Evolutionary conservation across 2,888 invertebrate species (phyloP), one percentile per base, ranked within the genome.

Genomic region (Watsonalla cultraria): DNA sequence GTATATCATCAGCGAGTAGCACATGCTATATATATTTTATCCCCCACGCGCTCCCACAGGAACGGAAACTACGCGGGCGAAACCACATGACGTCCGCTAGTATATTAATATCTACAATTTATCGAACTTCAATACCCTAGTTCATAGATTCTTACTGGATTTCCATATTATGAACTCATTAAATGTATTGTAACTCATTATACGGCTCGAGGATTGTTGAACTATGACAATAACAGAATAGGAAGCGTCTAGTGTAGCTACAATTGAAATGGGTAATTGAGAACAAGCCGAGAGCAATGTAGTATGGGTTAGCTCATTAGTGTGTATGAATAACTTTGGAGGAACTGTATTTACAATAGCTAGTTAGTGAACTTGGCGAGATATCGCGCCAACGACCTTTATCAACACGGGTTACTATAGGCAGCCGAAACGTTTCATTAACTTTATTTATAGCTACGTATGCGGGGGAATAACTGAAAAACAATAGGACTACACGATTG

Each of bases 191-290:
- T 24, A 39, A 45, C 46, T 37, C 47, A 47, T 52, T 34, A 53
- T 14, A 34, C 13, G 42, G 45, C 13, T n/a, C 45, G 48, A 13
- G 48, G 35, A 45, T 53, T 34, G 53, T 53, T 55, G 54, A 61
- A 54, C 54, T 54, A 47, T 51, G 42, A 59, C 53, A 59, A 57
- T 61, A 59, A 63, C 53, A 52, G 56, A 53, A 59, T 56, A 35
- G 46, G 56, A 65, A 63, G 51, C 54, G 52, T 50, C 58, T 59
- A 58, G 48, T 52, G 42, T 46, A 51, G 56, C 53, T 57, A 61
- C 64, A 71, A 68, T 66, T 66, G 62, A 68, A 70, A 68, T 56
- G 47, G 45, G 58, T 65, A 70, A 64, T 68, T 66, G 66, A 63
- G 63, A 61, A 59, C 55, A 63, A 55, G 56, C 57, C 53, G 55